Percentiles rank a stretch among this genome's conserved stretches.
Evolutionary conservation across 1,140 invertebrate species (phyloP).

Genomic region (Sminthurides bifidus): DNA sequence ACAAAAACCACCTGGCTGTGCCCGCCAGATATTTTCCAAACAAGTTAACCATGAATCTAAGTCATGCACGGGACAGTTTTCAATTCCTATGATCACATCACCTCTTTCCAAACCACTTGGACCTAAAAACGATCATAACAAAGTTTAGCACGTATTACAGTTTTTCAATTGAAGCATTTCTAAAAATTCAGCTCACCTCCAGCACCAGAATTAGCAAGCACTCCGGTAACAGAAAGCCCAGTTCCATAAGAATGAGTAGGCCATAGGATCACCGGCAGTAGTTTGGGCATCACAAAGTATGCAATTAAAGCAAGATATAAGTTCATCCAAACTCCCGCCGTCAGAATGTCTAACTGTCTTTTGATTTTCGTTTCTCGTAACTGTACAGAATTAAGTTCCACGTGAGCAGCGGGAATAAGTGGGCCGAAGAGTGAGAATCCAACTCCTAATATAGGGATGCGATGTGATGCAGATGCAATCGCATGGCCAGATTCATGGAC

Average conservation of each 20-base stretch:
- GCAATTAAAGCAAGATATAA: constrained; percentile 26
- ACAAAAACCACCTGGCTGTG: constrained; percentile 27
- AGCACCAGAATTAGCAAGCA: constrained; percentile 23
- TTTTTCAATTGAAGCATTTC: background rate
- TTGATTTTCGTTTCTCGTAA: constrained; percentile 22
- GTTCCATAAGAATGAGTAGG: constrained; percentile 27
- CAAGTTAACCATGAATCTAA: constrained; percentile 28
- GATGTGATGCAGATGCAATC: constrained; percentile 29
- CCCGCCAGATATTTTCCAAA: constrained; percentile 28
- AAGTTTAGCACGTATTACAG: background rate
- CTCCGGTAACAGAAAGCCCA: constrained; percentile 28
- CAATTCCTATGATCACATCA: constrained; percentile 29
- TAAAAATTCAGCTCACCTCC: constrained; percentile 20
- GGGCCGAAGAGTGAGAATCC: constrained; percentile 30
- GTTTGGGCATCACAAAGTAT: constrained; percentile 26
- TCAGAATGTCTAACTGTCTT: constrained; percentile 30
- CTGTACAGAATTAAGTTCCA: constrained; percentile 29
- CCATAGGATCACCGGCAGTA: constrained; percentile 23
- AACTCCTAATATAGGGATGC: constrained; percentile 25
- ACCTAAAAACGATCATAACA: constrained; percentile 15
- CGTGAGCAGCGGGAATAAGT: constrained; percentile 30
- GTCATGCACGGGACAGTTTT: constrained; percentile 25
- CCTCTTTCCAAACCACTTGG: constrained; percentile 24
- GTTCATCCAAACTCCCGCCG: constrained; percentile 31
- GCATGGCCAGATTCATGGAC: constrained; percentile 30